Conservation (phyloP, 2,113 vertebrate species). For the Pseudorasbora parva region DNA sequence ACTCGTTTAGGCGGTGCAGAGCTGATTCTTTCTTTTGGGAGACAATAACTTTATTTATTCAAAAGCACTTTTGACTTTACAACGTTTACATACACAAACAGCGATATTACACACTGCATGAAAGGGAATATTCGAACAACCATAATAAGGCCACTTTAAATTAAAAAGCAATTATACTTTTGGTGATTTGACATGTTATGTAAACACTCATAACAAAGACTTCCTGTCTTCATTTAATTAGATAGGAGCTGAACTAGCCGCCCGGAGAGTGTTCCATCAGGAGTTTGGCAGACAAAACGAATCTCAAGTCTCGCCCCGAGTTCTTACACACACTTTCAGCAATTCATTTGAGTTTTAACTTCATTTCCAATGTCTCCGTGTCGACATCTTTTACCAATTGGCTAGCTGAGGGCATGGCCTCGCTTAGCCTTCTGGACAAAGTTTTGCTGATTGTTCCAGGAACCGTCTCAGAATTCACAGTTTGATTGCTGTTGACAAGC, state of each 20-base stretch:
- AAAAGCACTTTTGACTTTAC: no score
- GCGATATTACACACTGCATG: no score
- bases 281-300: slow-evolving; percentile 4
- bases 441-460: slow-evolving; percentile 30
- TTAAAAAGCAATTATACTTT: background rate
- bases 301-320: background rate
- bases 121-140: no score
- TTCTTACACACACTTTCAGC: background rate
- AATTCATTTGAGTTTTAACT: background rate
- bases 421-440: slow-evolving; percentile 18
- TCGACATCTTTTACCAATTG: slow-evolving; percentile 16
- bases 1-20: no score
- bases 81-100: no score
- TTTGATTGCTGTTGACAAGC: slow-evolving; percentile 57
- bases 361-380: background rate
- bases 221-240: background rate
- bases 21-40: no score
- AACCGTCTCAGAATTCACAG: slow-evolving; percentile 22
- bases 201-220: background rate
- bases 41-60: no score
- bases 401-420: background rate
- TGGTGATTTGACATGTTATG: background rate
- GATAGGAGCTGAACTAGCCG: background rate
- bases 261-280: background rate
- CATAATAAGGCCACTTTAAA: background rate